Evolutionary conservation across 1,140 invertebrate genomes (phyloP).

Genomic region (Campoletis sonorensis): DNA sequence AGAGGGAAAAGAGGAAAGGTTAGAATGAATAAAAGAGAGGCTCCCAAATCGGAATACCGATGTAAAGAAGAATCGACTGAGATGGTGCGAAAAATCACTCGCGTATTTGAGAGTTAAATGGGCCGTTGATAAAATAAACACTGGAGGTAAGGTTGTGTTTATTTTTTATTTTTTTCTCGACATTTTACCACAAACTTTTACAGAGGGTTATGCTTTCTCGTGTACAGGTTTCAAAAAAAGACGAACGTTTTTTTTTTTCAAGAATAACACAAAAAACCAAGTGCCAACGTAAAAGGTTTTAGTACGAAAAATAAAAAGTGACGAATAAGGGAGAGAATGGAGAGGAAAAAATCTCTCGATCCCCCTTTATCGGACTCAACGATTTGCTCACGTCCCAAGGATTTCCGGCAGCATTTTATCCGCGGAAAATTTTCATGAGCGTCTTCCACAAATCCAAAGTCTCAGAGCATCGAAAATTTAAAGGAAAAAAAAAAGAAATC

Average conservation of each 20-base stretch:
- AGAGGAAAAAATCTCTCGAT: neutral
- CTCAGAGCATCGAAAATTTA: neutral
- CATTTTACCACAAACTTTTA: too few species aligned
- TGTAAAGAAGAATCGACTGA: neutral
- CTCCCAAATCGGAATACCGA: neutral
- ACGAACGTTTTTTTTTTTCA: too few species aligned
- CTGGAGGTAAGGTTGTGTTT: constrained; percentile 35
- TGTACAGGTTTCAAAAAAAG: neutral
- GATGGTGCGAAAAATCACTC: constrained; percentile 54
- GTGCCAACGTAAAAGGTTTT: neutral
- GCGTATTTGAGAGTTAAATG: constrained; percentile 67
- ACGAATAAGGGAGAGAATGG: neutral
- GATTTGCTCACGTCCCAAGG: constrained; percentile 13
- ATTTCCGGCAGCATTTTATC: neutral
- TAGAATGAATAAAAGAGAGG: constrained; percentile 28
- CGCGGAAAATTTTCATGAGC: neutral
- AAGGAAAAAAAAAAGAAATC: too few species aligned
- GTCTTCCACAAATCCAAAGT: neutral
- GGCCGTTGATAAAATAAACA: constrained; percentile 63
- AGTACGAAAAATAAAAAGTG: neutral
- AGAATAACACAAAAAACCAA: neutral
- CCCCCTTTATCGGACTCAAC: neutral
- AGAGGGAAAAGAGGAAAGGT: too few species aligned
- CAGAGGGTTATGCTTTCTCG: too few species aligned
- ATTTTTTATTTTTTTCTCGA: neutral